These are phyloP conservation scores for Tragelaphus scriptus DNA, from an alignment of 2,113 vertebrate genomes.

Conservation along the genomic window DNA sequence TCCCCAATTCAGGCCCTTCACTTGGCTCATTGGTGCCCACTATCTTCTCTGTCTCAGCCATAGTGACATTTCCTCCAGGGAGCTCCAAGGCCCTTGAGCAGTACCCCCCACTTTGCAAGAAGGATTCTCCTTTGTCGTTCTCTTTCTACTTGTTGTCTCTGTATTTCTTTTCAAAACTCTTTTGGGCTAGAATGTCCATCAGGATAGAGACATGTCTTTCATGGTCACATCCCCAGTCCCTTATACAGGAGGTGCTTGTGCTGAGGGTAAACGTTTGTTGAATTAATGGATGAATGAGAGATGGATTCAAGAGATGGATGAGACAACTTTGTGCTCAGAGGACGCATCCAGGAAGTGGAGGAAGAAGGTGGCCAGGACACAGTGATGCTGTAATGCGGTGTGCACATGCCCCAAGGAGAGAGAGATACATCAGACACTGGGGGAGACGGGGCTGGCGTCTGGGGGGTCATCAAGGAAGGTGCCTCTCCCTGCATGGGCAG, in stretches of 20 bases:
- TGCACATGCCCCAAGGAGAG: fast-evolving
- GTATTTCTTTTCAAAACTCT: neutral
- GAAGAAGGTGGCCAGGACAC: fast-evolving
- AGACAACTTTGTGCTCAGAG: neutral
- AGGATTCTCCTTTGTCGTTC: neutral
- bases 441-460: neutral
- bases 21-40: neutral
- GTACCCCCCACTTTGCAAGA: fast-evolving
- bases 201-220: neutral
- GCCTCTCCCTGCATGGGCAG: fast-evolving
- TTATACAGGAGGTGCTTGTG: neutral
- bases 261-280: neutral
- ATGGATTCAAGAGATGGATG: neutral
- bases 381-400: fast-evolving
- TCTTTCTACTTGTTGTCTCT: neutral
- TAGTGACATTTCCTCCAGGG: neutral
- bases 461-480: neutral
- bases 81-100: too few relatives aligned
- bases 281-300: neutral
- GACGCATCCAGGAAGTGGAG: neutral
- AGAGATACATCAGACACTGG: fast-evolving
- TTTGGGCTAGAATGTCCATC: neutral
- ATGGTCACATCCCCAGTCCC: fast-evolving
- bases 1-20: too few relatives aligned
- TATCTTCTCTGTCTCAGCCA: neutral